Conservation (phyloP, 1,140 invertebrate species). For the Leptopilina clavipes region DNA sequence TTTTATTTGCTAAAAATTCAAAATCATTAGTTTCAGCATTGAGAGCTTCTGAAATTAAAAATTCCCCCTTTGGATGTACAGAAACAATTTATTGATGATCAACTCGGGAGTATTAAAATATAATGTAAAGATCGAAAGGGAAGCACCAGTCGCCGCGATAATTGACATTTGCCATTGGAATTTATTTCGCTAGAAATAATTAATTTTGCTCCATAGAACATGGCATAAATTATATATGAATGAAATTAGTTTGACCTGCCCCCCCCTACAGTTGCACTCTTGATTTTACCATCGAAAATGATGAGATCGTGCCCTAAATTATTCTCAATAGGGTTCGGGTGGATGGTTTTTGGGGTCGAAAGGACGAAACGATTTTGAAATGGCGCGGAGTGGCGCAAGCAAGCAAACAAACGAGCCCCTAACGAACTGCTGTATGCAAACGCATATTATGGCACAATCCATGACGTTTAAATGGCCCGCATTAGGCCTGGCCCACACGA, state of each 20-base stretch:
- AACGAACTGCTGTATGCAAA: slow-evolving; percentile 68
- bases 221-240: slow-evolving; percentile 61
- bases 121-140: no score
- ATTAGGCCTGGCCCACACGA: slow-evolving; percentile 56
- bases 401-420: slow-evolving; percentile 68
- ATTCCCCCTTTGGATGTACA: no score
- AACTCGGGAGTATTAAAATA: no score
- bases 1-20: no score
- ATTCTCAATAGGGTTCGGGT: slow-evolving; percentile 36
- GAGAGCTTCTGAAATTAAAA: no score
- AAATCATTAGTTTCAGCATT: no score
- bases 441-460: slow-evolving; percentile 65
- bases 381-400: slow-evolving; percentile 52
- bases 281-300: slow-evolving; percentile 1
- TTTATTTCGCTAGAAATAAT: slow-evolving; percentile 57
- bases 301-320: slow-evolving; percentile 47
- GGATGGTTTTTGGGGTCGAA: slow-evolving; percentile 51
- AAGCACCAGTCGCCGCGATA: neutral
- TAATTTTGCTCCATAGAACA: slow-evolving; percentile 58
- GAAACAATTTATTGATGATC: no score
- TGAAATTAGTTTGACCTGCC: slow-evolving; percentile 37
- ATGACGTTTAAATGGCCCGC: slow-evolving; percentile 67
- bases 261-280: slow-evolving; percentile 42
- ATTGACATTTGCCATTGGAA: slow-evolving; percentile 45
- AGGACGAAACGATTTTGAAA: slow-evolving; percentile 55